Conservation (phyloP, 2,888 invertebrate genomes). For the Myathropa florea region DNA sequence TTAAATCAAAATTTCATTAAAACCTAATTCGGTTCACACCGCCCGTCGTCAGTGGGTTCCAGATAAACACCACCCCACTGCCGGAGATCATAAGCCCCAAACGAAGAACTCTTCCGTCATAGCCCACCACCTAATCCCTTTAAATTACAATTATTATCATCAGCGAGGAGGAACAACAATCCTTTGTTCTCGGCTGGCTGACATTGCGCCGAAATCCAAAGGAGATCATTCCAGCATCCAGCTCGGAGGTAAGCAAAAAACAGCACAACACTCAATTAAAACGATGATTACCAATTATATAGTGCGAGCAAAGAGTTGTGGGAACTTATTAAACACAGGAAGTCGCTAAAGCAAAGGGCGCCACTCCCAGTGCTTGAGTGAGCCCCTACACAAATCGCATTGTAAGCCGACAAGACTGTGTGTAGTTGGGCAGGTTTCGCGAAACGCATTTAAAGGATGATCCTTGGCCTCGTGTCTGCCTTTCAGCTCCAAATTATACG, state of each 20-base stretch:
- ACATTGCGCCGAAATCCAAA: slow-evolving; percentile 19
- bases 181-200: slow-evolving; percentile 19
- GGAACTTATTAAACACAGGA: slow-evolving; percentile 54
- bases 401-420: slow-evolving; percentile 4
- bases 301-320: slow-evolving; percentile 31
- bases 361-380: no score
- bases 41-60: background rate
- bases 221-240: background rate
- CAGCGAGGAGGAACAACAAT: slow-evolving; percentile 6
- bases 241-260: background rate
- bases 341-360: slow-evolving; percentile 1
- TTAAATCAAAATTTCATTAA: slow-evolving; percentile 47
- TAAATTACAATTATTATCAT: slow-evolving; percentile 60
- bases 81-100: background rate
- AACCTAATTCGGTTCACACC: slow-evolving; percentile 18
- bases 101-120: background rate
- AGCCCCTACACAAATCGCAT: slow-evolving; percentile 26
- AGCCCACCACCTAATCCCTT: slow-evolving; percentile 41
- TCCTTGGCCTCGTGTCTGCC: slow-evolving; percentile 1
- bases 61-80: background rate
- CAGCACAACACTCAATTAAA: slow-evolving; percentile 61
- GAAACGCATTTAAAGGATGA: slow-evolving; percentile 9
- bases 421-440: background rate
- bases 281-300: slow-evolving; percentile 63
- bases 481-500: slow-evolving; percentile 35